Conservation (phyloP, 2,113 vertebrate genomes). For the Isurus oxyrinchus region DNA sequence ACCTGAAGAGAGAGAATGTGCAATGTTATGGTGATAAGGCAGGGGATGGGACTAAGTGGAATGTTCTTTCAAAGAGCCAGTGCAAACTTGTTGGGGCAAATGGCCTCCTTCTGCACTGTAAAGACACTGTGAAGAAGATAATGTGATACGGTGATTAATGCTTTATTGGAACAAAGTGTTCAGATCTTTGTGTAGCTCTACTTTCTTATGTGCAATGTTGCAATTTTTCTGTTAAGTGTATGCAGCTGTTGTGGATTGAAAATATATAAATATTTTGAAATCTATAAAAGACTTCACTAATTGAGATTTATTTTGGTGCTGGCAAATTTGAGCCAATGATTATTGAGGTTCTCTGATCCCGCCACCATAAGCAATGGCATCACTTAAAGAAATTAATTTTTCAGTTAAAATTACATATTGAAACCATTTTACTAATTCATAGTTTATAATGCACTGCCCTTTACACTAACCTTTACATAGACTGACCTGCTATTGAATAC, state of each 20-base stretch:
- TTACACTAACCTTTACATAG: background rate
- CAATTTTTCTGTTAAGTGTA: background rate
- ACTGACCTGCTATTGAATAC: background rate
- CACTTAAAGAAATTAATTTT: background rate
- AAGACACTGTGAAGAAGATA: no score
- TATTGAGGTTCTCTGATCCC: background rate
- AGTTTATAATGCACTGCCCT: background rate
- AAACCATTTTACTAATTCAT: constrained; percentile 9
- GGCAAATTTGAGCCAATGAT: background rate
- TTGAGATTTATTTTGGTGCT: background rate
- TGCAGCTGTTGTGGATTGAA: background rate
- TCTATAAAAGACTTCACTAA: constrained; percentile 13
- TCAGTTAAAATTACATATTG: background rate
- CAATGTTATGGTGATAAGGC: no score
- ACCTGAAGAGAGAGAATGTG: no score
- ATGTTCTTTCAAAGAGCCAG: no score
- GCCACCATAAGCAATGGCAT: background rate
- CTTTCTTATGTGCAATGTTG: background rate
- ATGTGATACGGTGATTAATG: background rate
- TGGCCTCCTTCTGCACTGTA: no score
- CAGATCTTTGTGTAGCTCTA: background rate
- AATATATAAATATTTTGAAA: constrained; percentile 23
- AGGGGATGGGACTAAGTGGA: no score
- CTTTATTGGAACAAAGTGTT: background rate
- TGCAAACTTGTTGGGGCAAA: no score